A percentile compares a stretch with the other conserved stretches of the same genome.
These are phyloP conservation scores for Pteromalus puparum DNA, from an alignment of 1,140 invertebrate genomes.

Conservation along the genomic window DNA sequence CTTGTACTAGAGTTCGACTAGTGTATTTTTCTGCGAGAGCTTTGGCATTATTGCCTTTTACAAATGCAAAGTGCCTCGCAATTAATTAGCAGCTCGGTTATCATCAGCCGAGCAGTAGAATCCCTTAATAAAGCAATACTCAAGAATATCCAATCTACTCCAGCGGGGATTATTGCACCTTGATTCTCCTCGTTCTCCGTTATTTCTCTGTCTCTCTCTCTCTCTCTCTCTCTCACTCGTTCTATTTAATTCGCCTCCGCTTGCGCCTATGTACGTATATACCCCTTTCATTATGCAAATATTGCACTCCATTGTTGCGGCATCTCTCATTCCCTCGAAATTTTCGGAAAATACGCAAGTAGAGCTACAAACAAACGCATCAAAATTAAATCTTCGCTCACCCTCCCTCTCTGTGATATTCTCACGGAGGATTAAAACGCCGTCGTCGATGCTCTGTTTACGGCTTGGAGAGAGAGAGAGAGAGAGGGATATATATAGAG, in stretches of 20 bases:
- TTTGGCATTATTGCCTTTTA: neutral
- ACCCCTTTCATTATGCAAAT: conserved; percentile 24
- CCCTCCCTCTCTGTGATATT: neutral
- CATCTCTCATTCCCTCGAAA: neutral
- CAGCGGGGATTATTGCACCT: neutral
- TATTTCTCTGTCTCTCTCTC: too few species aligned
- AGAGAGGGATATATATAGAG: neutral
- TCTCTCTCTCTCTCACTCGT: too few species aligned
- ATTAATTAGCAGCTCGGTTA: neutral
- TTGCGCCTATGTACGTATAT: neutral
- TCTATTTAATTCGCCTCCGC: neutral
- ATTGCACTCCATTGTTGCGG: neutral
- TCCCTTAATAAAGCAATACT: neutral
- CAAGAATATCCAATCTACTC: conserved; percentile 4
- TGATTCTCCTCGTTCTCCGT: neutral
- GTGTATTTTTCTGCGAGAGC: neutral
- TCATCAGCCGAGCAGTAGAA: neutral
- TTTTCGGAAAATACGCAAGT: neutral
- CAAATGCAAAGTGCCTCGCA: neutral
- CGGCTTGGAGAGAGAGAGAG: too few species aligned
- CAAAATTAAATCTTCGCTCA: conserved; percentile 7
- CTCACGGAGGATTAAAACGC: neutral
- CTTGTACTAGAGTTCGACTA: too few species aligned
- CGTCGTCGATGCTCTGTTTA: neutral
- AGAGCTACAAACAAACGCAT: neutral